phyloP scores from a whole-genome alignment of 2,888 invertebrate species.

The Antheraea yamamai region DNA sequence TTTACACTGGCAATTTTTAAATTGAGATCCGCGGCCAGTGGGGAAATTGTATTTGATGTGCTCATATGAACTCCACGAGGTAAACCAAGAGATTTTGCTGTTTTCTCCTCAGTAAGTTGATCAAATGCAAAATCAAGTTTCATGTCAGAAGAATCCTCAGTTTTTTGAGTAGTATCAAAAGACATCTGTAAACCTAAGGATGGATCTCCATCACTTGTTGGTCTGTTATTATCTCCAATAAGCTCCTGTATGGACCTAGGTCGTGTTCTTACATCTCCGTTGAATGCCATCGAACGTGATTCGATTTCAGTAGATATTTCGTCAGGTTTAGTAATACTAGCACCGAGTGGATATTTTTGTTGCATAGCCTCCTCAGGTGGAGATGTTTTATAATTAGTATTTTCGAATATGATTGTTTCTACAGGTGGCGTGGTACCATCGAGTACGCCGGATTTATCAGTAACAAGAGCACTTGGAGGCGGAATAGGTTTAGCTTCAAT shows the following conservation, averaged over 20 bases:
- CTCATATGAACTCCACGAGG: slow-evolving; percentile 85
- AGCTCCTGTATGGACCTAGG: slow-evolving; percentile 74
- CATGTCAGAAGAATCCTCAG: slow-evolving; percentile 92
- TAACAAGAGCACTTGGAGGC: slow-evolving; percentile 49
- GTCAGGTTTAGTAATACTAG: slow-evolving; percentile 68
- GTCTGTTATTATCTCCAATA: slow-evolving; percentile 65
- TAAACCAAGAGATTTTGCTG: slow-evolving; percentile 71
- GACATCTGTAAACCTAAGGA: slow-evolving; percentile 85
- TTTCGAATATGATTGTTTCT: slow-evolving; percentile 95
- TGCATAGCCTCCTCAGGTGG: slow-evolving; percentile 86
- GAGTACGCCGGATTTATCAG: slow-evolving; percentile 82
- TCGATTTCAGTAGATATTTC: slow-evolving; percentile 81
- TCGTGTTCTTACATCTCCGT: slow-evolving; percentile 70
- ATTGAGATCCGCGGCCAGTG: slow-evolving; percentile 94
- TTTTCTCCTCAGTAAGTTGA: slow-evolving; percentile 88
- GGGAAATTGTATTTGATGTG: slow-evolving; percentile 88
- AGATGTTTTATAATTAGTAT: slow-evolving; percentile 92
- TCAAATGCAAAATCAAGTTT: slow-evolving; percentile 96
- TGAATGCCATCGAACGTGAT: slow-evolving; percentile 60
- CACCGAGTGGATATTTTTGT: slow-evolving; percentile 81
- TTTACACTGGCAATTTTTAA: slow-evolving; percentile 97
- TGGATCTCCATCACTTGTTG: slow-evolving; percentile 66
- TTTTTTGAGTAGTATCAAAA: slow-evolving; percentile 81
- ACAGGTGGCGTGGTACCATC: slow-evolving; percentile 91
- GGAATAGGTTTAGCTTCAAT: slow-evolving; percentile 57